phyloP scores from a whole-genome alignment of 2,113 vertebrate genomes.

The Isurus oxyrinchus region DNA sequence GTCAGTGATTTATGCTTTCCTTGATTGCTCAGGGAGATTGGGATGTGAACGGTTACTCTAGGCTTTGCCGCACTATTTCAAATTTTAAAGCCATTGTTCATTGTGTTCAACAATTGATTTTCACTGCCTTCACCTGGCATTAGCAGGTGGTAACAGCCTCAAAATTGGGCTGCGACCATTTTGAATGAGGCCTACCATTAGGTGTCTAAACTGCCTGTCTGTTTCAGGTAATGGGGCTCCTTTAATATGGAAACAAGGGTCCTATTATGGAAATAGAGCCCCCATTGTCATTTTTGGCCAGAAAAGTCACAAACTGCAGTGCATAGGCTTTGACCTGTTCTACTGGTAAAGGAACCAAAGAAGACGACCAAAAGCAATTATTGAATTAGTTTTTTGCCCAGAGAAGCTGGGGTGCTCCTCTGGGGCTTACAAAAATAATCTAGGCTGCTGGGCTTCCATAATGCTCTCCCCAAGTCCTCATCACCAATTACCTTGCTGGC shows the following conservation, averaged over 20 bases:
- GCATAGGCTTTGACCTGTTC: too few species aligned
- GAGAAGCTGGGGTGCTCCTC: too few species aligned
- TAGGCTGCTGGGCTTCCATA: not conserved
- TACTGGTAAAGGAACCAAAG: too few species aligned
- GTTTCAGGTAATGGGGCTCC: not conserved
- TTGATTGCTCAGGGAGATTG: not conserved
- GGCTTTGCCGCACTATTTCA: not conserved
- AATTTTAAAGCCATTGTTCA: not conserved
- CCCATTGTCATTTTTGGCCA: too few species aligned
- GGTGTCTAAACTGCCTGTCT: not conserved
- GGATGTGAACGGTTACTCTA: not conserved
- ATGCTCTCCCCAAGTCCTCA: not conserved
- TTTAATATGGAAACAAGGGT: not conserved
- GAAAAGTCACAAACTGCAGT: too few species aligned
- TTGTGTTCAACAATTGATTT: not conserved
- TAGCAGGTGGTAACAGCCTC: not conserved
- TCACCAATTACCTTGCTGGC: too few species aligned
- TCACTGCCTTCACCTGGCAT: not conserved
- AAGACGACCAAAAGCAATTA: too few species aligned
- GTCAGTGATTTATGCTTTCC: not conserved
- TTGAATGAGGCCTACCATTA: not conserved
- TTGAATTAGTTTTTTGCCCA: not conserved
- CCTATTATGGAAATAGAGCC: not conserved
- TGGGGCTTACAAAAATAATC: too few species aligned
- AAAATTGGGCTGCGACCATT: not conserved